These are phyloP conservation scores for Euwallacea fornicatus DNA, from an alignment of 1,140 invertebrate genomes.

Conservation along the genomic window DNA sequence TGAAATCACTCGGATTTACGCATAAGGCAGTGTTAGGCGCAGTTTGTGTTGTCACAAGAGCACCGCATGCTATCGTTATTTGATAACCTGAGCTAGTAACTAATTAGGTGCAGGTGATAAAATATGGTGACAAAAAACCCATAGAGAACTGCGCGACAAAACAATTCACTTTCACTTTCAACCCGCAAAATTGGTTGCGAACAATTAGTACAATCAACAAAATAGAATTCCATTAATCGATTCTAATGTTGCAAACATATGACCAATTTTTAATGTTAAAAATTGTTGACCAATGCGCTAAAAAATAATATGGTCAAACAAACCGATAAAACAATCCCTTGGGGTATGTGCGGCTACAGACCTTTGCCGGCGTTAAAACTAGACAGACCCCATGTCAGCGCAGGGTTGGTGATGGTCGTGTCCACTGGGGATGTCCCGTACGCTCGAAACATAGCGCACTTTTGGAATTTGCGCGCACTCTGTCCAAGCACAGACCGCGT, in stretches of 20 bases:
- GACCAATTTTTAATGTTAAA: too few relatives aligned
- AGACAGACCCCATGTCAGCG: slow-evolving; percentile 43
- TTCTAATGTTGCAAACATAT: not conserved
- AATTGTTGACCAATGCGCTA: too few relatives aligned
- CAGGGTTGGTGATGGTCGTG: slow-evolving; percentile 37
- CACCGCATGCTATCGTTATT: not conserved
- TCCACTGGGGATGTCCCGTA: slow-evolving; percentile 49
- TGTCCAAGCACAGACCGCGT: slow-evolving; percentile 20
- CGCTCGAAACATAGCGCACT: slow-evolving; percentile 49
- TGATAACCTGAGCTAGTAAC: not conserved
- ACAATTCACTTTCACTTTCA: slow-evolving; percentile 22
- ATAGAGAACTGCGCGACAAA: not conserved
- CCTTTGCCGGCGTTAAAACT: slow-evolving; percentile 41
- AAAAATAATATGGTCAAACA: not conserved
- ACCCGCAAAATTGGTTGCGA: slow-evolving; percentile 21
- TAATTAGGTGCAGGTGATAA: slow-evolving; percentile 5
- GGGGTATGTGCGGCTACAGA: slow-evolving; percentile 19
- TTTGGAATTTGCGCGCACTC: slow-evolving; percentile 30
- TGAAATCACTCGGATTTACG: not conserved
- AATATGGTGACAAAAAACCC: not conserved
- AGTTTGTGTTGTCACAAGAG: not conserved
- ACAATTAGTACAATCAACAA: slow-evolving; percentile 24
- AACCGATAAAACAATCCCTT: not conserved
- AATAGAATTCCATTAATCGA: slow-evolving; percentile 4
- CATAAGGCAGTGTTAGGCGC: not conserved